Evolutionary conservation across 2,888 invertebrate species (phyloP).

Genomic region (Rhamphomyia laevipes): DNA sequence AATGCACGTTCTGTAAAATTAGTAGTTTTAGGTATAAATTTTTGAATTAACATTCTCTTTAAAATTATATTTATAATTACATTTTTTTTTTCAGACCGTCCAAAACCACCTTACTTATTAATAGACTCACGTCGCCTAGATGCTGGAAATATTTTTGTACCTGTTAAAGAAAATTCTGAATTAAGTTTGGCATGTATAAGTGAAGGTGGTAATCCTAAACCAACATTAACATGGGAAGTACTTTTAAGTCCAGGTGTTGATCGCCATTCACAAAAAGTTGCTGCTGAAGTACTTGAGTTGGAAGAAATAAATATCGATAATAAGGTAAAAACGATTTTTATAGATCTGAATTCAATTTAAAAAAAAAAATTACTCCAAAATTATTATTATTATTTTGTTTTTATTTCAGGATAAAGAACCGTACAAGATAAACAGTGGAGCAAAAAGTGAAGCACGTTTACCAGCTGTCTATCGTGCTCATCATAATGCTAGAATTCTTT

Average conservation of each 20-base stretch:
- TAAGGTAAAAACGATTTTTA: slow-evolving; percentile 26
- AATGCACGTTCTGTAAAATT: slow-evolving; percentile 53
- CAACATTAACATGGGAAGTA: slow-evolving; percentile 41
- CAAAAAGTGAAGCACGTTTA: slow-evolving; percentile 53
- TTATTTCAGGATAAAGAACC: slow-evolving; percentile 30
- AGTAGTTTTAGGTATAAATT: slow-evolving; percentile 46
- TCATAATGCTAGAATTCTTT: slow-evolving; percentile 76
- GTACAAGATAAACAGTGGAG: slow-evolving; percentile 40
- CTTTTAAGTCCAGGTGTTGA: slow-evolving; percentile 44
- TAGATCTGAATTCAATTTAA: neutral
- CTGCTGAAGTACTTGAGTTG: slow-evolving; percentile 38
- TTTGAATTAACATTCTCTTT: neutral
- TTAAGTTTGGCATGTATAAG: slow-evolving; percentile 75
- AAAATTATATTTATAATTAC: slow-evolving; percentile 1
- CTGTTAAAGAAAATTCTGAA: slow-evolving; percentile 74
- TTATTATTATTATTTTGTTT: neutral
- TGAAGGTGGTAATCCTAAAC: slow-evolving; percentile 66
- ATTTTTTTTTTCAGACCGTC: slow-evolving; percentile 50
- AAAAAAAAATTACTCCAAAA: neutral
- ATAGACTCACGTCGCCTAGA: slow-evolving; percentile 77
- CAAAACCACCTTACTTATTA: slow-evolving; percentile 71
- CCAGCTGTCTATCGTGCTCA: slow-evolving; percentile 68
- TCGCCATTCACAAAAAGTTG: slow-evolving; percentile 43
- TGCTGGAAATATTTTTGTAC: slow-evolving; percentile 78
- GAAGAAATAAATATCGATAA: slow-evolving; percentile 37